Percentiles rank a stretch among this genome's conserved stretches.
These are phyloP conservation scores for Cheilosia vulpina DNA, from an alignment of 2,888 invertebrate genomes.

Conservation along the genomic window DNA sequence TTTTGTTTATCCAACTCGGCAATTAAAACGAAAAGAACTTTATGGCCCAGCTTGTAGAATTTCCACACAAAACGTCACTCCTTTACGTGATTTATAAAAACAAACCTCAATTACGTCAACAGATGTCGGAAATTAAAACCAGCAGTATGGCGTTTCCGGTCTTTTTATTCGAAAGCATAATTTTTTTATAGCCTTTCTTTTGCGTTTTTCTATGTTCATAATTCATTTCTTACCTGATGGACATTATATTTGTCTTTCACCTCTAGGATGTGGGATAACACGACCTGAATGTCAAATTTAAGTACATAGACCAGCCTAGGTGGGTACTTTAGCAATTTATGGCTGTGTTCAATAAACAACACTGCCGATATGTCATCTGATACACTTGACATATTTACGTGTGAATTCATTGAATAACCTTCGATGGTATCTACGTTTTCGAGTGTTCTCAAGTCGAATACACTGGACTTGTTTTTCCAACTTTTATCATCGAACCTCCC, in stretches of 20 bases:
- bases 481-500: not conserved
- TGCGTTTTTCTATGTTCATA: conserved; percentile 7
- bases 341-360: conserved; percentile 26
- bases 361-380: conserved; percentile 30
- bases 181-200: conserved; percentile 7
- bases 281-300: not conserved
- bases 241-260: not conserved
- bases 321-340: not conserved
- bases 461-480: conserved; percentile 25
- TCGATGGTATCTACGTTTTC: conserved; percentile 8
- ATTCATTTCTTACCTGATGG: conserved; percentile 18
- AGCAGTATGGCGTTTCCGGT: conserved; percentile 14
- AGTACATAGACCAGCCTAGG: not conserved
- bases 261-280: not conserved
- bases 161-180: conserved; percentile 31
- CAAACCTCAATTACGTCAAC: conserved; percentile 32
- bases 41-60: conserved; percentile 1
- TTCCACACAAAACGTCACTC: not conserved
- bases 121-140: conserved; percentile 34
- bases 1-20: not conserved
- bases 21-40: conserved; percentile 3
- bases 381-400: conserved; percentile 51
- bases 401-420: conserved; percentile 4
- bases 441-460: conserved; percentile 29
- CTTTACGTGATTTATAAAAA: conserved; percentile 6